Conservation (phyloP, 2,113 vertebrate genomes). For the Cranoglanis bouderius region DNA sequence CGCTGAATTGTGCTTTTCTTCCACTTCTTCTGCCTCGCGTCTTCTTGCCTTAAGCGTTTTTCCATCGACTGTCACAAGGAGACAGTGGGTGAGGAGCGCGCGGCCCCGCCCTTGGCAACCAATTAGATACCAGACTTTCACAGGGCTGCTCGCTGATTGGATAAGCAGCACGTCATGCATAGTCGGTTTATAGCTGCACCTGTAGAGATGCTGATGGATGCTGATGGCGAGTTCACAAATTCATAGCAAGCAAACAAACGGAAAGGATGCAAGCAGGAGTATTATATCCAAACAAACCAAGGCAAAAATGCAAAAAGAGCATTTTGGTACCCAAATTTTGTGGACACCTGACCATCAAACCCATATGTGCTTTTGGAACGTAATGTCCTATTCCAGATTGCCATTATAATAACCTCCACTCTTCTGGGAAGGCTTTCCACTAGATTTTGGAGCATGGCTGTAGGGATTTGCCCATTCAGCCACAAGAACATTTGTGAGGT, state of each 20-base stretch:
- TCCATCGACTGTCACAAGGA: constrained; percentile 66
- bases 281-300: not conserved
- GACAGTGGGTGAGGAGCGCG: constrained; percentile 53
- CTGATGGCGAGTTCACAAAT: constrained; percentile 53
- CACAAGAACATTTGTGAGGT: too few species aligned
- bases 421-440: not conserved
- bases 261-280: not conserved
- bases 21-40: constrained; percentile 14
- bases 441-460: not conserved
- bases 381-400: not conserved
- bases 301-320: not conserved
- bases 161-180: constrained; percentile 42
- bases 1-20: constrained; percentile 12
- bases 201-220: constrained; percentile 68
- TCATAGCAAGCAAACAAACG: not conserved
- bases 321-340: not conserved
- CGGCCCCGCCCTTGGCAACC: constrained; percentile 73
- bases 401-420: not conserved
- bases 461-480: too few species aligned
- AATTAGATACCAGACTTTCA: constrained; percentile 51
- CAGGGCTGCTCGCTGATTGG: constrained; percentile 58
- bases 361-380: too few species aligned
- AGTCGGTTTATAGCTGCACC: constrained; percentile 63
- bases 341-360: not conserved
- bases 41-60: constrained; percentile 21